A percentile compares a stretch with the other conserved stretches of the same genome.
Conservation (phyloP, 2,797 vertebrate genomes). For the Anniella stebbinsi region DNA sequence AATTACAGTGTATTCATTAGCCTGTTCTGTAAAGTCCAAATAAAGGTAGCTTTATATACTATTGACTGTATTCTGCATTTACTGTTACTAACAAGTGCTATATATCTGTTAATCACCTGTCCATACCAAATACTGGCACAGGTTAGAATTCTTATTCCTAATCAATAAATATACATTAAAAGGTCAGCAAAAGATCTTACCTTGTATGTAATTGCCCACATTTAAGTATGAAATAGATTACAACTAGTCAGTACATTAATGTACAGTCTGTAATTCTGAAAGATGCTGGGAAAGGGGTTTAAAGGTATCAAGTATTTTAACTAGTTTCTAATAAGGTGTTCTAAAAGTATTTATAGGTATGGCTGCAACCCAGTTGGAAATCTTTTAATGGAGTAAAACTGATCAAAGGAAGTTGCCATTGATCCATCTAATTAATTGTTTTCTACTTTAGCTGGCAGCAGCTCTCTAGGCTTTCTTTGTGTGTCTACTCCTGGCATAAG, state of each 20-base stretch:
- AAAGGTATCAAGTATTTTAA: too few relatives aligned
- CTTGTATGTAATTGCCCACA: not conserved
- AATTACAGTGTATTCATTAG: conserved; percentile 74
- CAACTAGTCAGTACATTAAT: not conserved
- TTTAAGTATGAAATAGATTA: not conserved
- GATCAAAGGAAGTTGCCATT: too few relatives aligned
- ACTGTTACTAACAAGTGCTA: not conserved
- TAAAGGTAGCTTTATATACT: conserved; percentile 84
- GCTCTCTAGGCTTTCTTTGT: too few relatives aligned
- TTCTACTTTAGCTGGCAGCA: too few relatives aligned
- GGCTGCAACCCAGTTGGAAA: too few relatives aligned
- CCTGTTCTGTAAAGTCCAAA: conserved; percentile 83
- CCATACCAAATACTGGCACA: not conserved
- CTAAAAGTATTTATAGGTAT: too few relatives aligned
- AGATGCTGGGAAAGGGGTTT: too few relatives aligned
- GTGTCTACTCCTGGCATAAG: too few relatives aligned
- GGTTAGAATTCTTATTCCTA: not conserved
- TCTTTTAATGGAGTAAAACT: too few relatives aligned
- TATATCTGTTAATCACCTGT: not conserved
- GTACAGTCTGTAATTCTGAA: too few relatives aligned
- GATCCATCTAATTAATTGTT: too few relatives aligned
- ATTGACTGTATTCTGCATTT: conserved; percentile 12
- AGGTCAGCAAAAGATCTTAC: not conserved
- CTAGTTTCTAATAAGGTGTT: too few relatives aligned
- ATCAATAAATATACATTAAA: not conserved